These are phyloP conservation scores for Porites lutea DNA, from an alignment of 64 coral and sea anemone species.

Conservation along the genomic window DNA sequence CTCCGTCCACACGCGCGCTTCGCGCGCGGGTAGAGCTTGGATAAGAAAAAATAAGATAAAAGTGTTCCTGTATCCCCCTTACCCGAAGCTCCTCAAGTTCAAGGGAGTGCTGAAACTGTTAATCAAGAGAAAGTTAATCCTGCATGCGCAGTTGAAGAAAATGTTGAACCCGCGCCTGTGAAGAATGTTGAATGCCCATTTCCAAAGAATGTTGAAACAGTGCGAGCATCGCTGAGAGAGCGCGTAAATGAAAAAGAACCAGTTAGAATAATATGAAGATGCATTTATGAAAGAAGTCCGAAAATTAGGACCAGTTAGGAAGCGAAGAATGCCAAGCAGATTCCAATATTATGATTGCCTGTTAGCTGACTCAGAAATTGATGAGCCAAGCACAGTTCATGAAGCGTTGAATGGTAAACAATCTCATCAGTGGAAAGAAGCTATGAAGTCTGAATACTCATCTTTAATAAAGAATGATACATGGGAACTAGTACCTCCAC, in stretches of 20 bases:
- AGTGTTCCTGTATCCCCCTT: no score
- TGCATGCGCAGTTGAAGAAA: neutral
- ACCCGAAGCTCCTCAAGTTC: no score
- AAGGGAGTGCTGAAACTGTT: neutral
- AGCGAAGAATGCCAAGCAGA: constrained; percentile 37
- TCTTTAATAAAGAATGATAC: no score
- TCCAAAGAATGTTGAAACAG: constrained; percentile 63
- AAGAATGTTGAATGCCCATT: neutral
- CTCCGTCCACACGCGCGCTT: no score
- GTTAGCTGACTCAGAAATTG: constrained; percentile 40
- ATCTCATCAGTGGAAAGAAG: neutral
- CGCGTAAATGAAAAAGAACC: neutral
- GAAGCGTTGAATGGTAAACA: constrained; percentile 30
- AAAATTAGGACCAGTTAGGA: constrained; percentile 39
- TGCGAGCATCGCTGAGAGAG: neutral
- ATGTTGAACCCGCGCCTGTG: constrained; percentile 3
- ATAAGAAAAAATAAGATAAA: no score
- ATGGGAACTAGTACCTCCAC: no score
- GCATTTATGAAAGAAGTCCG: constrained; percentile 63
- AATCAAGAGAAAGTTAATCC: neutral
- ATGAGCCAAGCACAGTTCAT: constrained; percentile 48
- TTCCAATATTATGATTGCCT: constrained; percentile 32
- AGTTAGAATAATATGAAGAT: constrained; percentile 1
- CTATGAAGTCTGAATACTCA: no score
- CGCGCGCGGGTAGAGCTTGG: no score